Evolutionary conservation across 2,888 invertebrate genomes (phyloP).

Genomic region (Globia sparganii): DNA sequence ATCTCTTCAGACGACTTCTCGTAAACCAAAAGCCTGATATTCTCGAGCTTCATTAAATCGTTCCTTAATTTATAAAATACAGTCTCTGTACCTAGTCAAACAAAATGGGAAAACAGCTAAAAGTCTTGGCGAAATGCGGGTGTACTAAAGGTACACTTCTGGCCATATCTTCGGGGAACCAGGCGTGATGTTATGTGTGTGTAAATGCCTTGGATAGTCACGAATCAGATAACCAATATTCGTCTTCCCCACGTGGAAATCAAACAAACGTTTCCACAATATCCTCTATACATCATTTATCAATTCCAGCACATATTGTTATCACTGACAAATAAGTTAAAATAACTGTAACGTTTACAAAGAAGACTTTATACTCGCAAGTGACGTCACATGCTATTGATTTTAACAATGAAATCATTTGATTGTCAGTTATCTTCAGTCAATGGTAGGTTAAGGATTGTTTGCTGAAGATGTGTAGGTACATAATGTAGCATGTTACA

Average conservation of each 20-base stretch:
- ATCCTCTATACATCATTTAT: constrained; percentile 41
- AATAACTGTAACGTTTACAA: constrained; percentile 52
- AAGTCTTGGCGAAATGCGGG: neutral
- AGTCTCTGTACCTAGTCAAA: neutral
- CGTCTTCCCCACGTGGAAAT: constrained; percentile 21
- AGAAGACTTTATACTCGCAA: constrained; percentile 15
- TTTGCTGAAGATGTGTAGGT: constrained; percentile 26
- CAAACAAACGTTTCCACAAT: constrained; percentile 46
- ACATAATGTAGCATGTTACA: constrained; percentile 7
- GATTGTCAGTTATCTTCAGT: constrained; percentile 43
- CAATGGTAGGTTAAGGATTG: constrained; percentile 60
- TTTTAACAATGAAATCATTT: constrained; percentile 56
- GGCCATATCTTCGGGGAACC: neutral
- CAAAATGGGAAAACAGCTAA: neutral
- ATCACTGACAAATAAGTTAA: constrained; percentile 59
- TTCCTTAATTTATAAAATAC: neutral
- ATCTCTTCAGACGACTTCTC: too few species aligned
- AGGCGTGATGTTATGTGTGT: neutral
- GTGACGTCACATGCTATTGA: constrained; percentile 52
- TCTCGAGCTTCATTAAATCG: neutral
- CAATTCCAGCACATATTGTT: constrained; percentile 43
- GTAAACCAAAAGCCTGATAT: neutral
- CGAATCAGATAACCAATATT: constrained; percentile 29
- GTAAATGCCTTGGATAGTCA: neutral
- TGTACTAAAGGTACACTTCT: neutral